Base-by-base conservation (phyloP, 2,797 vertebrate genomes). In the Gymnoscopelus braueri region DNA sequence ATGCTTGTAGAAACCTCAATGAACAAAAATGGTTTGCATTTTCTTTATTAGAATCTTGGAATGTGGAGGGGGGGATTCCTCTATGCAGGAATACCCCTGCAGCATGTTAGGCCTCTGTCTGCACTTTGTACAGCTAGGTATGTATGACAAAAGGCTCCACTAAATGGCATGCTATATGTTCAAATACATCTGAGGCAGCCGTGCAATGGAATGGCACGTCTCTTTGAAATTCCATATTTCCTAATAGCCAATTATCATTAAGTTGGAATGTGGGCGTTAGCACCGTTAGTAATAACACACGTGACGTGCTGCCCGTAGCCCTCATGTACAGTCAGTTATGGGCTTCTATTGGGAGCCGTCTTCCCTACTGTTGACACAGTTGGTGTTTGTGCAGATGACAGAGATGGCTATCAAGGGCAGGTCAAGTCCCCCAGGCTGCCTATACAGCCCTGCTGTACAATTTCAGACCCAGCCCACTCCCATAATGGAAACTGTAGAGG, bases 341-440 rank as follows among this genome's bases (percentile, higher is more conserved):
- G 39, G 39, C 77, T 65, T 63, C 63, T 26, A 44, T 3, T 7
- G 60, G 51, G 75, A 64, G 60, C 68, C 0, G 19, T 10, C 54
- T 60, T 70, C 67, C 56, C 75, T 57, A 65, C 4, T 91, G 87
- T 91, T 91, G 84, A 91, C 82, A 88, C 89, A 91, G 91, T 90
- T 90, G 90, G 81, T 85, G 88, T 89, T 88, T 87, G 63, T 84
- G 73, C 75, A 72, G 77, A 82, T 74, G 84, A 84, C 78, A 83
- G 52, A 39, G 82, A 84, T 77, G 77, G 56, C 65, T 60, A 79
- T 84, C 77, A 76, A 69, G 81, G 80, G 60, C 77, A 74, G 69
- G 19, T 48, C 1, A 24, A 35, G 70, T 74, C 83, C 76, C 67
- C 62, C 51, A 50, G 69, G 69, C 67, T 12, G 39, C 72, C 81